Percentiles rank a stretch among this genome's conserved stretches.
phyloP scores from a whole-genome alignment of 2,113 vertebrate species.

The Triplophysa tibetana region DNA sequence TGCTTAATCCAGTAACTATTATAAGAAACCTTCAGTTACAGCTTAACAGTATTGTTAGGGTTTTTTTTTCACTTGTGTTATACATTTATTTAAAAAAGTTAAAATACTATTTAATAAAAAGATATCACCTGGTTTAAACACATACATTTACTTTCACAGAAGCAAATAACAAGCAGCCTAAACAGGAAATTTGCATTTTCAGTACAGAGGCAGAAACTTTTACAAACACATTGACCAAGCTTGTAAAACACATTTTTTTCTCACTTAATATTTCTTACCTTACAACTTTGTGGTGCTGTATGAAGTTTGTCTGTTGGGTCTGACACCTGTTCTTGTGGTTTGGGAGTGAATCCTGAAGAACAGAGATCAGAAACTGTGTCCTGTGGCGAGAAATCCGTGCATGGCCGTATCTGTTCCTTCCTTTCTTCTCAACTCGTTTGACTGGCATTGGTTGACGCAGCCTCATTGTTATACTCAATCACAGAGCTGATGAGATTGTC shows the following conservation, averaged over 20 bases:
- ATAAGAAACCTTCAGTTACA: not conserved
- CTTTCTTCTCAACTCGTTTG: not conserved
- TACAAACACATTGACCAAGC: too few species aligned
- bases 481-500: slow-evolving; percentile 29
- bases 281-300: not conserved
- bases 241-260: not conserved
- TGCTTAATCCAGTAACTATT: not conserved
- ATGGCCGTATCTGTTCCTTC: slow-evolving; percentile 24
- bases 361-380: slow-evolving; percentile 24
- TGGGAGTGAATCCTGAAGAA: not conserved
- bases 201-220: not conserved
- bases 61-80: not conserved
- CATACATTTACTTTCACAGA: not conserved
- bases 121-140: not conserved
- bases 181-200: not conserved
- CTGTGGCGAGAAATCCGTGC: slow-evolving; percentile 21
- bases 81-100: too few species aligned
- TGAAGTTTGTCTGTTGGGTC: slow-evolving; percentile 1
- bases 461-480: slow-evolving; percentile 18
- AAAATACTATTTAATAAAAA: too few species aligned
- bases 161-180: not conserved
- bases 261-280: slow-evolving; percentile 13
- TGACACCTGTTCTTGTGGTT: not conserved
- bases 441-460: slow-evolving; percentile 18
- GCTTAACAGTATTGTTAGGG: not conserved